A percentile compares a stretch with the other conserved stretches of the same genome.
phyloP scores from a whole-genome alignment of 2,797 vertebrate genomes.

The Lutjanus argentimaculatus region DNA sequence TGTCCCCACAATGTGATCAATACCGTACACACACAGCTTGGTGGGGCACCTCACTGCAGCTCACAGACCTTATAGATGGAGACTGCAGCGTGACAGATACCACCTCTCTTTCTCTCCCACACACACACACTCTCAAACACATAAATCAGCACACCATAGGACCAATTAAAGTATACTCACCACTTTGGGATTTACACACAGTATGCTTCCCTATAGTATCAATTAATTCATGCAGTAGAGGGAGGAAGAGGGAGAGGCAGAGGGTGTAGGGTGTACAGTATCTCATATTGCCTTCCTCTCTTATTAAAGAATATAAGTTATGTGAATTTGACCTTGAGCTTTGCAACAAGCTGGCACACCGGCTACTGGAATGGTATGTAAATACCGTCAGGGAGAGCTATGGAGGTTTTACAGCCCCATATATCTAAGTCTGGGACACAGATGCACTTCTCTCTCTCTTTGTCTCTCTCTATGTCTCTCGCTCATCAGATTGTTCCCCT shows the following conservation, averaged over 20 bases:
- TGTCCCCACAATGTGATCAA: slow-evolving; percentile 7
- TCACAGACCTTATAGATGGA: slow-evolving; percentile 11
- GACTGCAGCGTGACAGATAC: slow-evolving; percentile 34
- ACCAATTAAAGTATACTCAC: slow-evolving; percentile 71
- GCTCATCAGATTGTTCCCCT: slow-evolving; percentile 44
- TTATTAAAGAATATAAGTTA: slow-evolving; percentile 69
- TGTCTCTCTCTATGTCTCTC: slow-evolving; percentile 31
- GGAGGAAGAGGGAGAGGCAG: slow-evolving; percentile 21
- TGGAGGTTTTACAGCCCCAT: slow-evolving; percentile 74
- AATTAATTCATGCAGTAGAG: slow-evolving; percentile 66
- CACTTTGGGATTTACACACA: slow-evolving; percentile 64
- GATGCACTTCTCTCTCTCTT: slow-evolving; percentile 38
- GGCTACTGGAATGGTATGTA: slow-evolving; percentile 68
- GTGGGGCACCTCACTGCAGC: slow-evolving; percentile 7
- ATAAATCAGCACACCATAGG: slow-evolving; percentile 52
- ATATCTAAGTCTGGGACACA: slow-evolving; percentile 65
- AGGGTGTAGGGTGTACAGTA: slow-evolving; percentile 23
- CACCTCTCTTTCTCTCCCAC: neutral
- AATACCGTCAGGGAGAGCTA: slow-evolving; percentile 66
- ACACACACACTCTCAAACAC: slow-evolving; percentile 24
- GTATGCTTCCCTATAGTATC: slow-evolving; percentile 67
- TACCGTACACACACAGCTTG: slow-evolving; percentile 12
- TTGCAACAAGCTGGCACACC: slow-evolving; percentile 56
- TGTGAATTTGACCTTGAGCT: slow-evolving; percentile 80
- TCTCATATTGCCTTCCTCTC: slow-evolving; percentile 39